Evolutionary conservation across 2,113 vertebrate species (phyloP), one percentile per base, ranked within the genome.

Genomic region (Tachysurus fulvidraco): DNA sequence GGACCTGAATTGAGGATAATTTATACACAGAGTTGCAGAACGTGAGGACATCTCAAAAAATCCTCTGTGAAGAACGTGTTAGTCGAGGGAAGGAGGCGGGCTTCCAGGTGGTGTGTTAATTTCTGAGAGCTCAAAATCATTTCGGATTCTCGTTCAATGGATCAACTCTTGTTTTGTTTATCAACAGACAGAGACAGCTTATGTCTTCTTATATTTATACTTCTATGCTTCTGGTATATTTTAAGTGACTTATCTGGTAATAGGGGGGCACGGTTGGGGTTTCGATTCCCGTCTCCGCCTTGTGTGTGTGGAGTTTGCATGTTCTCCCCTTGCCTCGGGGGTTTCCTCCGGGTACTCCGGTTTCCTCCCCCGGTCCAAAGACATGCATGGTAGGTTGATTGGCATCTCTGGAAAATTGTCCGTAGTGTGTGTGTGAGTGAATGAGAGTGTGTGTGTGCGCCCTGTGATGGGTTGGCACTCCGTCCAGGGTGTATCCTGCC

Each of bases 1-100:
- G 62, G 90, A 50, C 46, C 46, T 50, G 46, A 90, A 91, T 52
- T 9, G 57, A 46, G 52, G 84, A 62, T 77, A 46, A 60, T 81
- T 60, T 81, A 3, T 59, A 25, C 4, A 8, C 17, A 0, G 7
- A 36, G n/a, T 36, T 55, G 5, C 76, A 55, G 52, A 55, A 78
- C 23, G 7, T 3, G 8, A 79, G 14, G 52, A 52, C 5, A 1
- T 11, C 76, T 16, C 52, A 28, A 9, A 57, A 57, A 57, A 10
- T 79, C 54, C 19, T 4, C 14, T 1, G 50, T 78, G 13, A 78
- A 78, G 67, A n/a, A n/a, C 46, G 14, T 76, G 12, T n/a, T 13
- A 76, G 12, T 52, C n/a, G 23, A 5, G 5, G 5, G 11, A 17
- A 77, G 5, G n/a, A 25, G 25, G 36, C 19, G 36, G 41, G 69